Base-by-base conservation (phyloP, 2,797 vertebrate genomes). In the Ibycter americanus region DNA sequence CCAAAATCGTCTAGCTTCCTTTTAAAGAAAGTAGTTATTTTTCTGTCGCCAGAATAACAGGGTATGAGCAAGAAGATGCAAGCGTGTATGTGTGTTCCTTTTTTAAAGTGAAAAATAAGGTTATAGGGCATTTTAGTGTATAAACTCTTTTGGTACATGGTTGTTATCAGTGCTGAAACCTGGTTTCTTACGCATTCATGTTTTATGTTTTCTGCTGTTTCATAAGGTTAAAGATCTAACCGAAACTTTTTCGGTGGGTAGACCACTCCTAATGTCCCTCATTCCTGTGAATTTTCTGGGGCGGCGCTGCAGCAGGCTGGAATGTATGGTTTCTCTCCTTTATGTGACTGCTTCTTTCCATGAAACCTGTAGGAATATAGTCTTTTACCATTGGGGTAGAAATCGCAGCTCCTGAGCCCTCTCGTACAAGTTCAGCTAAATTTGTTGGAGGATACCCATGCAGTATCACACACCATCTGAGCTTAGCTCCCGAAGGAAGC, bases 11-110 rank as follows among this genome's bases (percentile, higher is more conserved):
- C 92, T 65, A 36, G 90, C 78, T 96, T 92, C 93, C 90, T 87
- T 96, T 92, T 82, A 95, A 93, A 94, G 95, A 88, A 88, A 82
- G 83, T 73, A 77, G 86, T 90, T 89, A 62, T 90, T 94, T 95
- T 95, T 92, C 81, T 90, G 71, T 84, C 4, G 0, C 92, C 58
- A 47, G 92, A 87, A 93, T 94, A 80, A 73, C 89, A 80, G 83
- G 81, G 86, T 89, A 26, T 14, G 81, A 82, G 78, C 81, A 70
- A 56, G 91, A 86, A 90, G 61, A 81, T 85, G 86, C 62, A 31
- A 70, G 34, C 2, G 0, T 62, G 44, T 49, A 18, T 26, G 49
- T 72, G 55, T 52, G 59, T 91, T 72, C 74, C 67, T 79, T 80
- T 90, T 93, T 84, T 44, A 34, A 90, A 79, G 40, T 13, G 46